Evolutionary conservation across 2,888 invertebrate genomes (phyloP).

Genomic region (Dendrolimus pini): DNA sequence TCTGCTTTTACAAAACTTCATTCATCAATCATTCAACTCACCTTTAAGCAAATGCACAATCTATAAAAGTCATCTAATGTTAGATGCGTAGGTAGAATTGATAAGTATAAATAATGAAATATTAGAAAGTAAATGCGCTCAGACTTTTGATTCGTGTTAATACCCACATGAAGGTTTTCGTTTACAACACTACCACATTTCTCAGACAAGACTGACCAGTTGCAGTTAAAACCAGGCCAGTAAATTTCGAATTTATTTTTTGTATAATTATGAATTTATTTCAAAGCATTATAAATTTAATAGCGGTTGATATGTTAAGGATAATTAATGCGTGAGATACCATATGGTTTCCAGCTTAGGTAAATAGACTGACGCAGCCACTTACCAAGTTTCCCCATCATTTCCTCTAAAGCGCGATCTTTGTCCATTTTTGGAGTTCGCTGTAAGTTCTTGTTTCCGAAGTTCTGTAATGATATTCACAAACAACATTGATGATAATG

Average conservation of each 20-base stretch:
- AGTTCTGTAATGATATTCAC: constrained; percentile 44
- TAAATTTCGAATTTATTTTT: neutral
- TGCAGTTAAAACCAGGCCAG: constrained; percentile 13
- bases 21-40: too few relatives aligned
- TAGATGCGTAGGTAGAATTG: neutral
- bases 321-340: constrained; percentile 9
- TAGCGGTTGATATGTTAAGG: too few relatives aligned
- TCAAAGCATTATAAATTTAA: too few relatives aligned
- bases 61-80: too few relatives aligned
- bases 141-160: constrained; percentile 19
- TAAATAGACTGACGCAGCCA: constrained; percentile 9
- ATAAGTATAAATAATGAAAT: constrained; percentile 11
- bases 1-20: too few relatives aligned
- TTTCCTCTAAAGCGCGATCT: constrained; percentile 79
- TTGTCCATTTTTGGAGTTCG: constrained; percentile 70
- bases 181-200: constrained; percentile 26
- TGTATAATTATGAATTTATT: neutral
- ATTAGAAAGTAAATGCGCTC: constrained; percentile 31
- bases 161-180: constrained; percentile 21
- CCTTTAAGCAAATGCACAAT: too few relatives aligned
- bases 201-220: constrained; percentile 30
- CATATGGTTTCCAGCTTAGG: constrained; percentile 34
- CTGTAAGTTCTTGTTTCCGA: constrained; percentile 21
- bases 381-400: constrained; percentile 82
- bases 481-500: constrained; percentile 54